Base-by-base conservation (phyloP, 2,888 invertebrate species). In the Drosophila histrio region DNA sequence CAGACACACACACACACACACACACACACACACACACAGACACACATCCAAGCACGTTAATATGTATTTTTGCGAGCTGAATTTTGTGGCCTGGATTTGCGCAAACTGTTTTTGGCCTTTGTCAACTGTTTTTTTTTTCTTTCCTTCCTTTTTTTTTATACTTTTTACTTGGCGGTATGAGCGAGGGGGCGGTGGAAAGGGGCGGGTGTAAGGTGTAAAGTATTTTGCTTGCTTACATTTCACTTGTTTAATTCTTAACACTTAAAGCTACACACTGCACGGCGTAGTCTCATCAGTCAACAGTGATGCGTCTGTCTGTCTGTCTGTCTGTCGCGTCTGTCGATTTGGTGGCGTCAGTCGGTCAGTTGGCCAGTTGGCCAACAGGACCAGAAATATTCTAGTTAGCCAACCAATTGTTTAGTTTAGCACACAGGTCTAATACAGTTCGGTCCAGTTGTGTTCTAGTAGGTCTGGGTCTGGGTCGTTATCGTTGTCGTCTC, bases 11-110 rank as follows among this genome's bases (percentile, higher is more conserved):
- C 39, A 46, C 50, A 58, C 22, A 50, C 19, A 72, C 49, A 49
- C 34, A 53, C 26, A 59, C 13, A 60, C 30, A 39, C 32, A 26
- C 15, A 54, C 52, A 30, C 43, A 57, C 22, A 44, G 38, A 32
- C 21, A 21, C 30, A 47, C 43, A 52, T 30, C 57, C 7, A 49
- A 41, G 28, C 19, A 59, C 39, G n/a, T 60, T 60, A 67, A 74
- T 72, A 67, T 54, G 62, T 65, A 63, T 77, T 68, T 67, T 66
- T 59, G 65, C 61, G 61, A 66, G 83, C 69, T 61, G 69, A 73
- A 63, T 58, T 58, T 79, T 79, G 75, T 78, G 64, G 64, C 76
- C 76, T 77, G 74, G 78, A 74, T 74, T 73, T 77, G 61, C 63
- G 56, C 61, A 65, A 65, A 72, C 44, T 68, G 64, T 50, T 67